Percentiles rank a stretch among this genome's conserved stretches.
phyloP scores from a whole-genome alignment of 2,113 vertebrate genomes.

The Coracopsis vasa region DNA sequence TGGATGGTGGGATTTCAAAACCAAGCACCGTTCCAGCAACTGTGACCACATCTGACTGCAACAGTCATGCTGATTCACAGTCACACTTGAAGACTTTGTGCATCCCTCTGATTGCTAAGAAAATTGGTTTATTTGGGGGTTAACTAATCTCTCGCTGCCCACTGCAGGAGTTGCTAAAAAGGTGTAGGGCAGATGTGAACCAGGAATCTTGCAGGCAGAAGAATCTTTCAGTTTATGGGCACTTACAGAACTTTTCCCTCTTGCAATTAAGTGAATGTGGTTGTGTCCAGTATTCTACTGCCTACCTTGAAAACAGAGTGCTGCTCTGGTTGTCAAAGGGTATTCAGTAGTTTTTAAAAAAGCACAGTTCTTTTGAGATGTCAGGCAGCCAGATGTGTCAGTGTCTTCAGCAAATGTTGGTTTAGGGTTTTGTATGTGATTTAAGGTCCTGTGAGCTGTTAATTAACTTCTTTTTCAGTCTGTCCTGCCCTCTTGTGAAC shows the following conservation, averaged over 20 bases:
- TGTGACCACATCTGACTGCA: neutral
- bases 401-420: neutral
- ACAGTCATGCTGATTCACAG: neutral
- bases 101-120: neutral
- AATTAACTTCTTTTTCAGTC: neutral
- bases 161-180: neutral
- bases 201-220: neutral
- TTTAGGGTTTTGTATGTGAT: neutral
- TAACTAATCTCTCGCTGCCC: neutral
- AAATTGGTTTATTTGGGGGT: neutral
- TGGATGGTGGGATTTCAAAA: neutral
- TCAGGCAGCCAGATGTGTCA: neutral
- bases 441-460: neutral
- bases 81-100: neutral
- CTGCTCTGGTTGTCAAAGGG: neutral
- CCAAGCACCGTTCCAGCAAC: neutral
- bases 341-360: neutral
- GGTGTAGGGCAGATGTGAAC: neutral
- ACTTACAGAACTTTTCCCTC: neutral
- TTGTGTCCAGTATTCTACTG: neutral
- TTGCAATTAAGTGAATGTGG: neutral
- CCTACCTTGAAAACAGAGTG: neutral
- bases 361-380: neutral
- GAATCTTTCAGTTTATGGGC: neutral
- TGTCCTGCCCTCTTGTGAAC: neutral